These are phyloP conservation scores for Lipotes vexillifer DNA, from an alignment of 2,113 vertebrate genomes.

Conservation along the genomic window DNA sequence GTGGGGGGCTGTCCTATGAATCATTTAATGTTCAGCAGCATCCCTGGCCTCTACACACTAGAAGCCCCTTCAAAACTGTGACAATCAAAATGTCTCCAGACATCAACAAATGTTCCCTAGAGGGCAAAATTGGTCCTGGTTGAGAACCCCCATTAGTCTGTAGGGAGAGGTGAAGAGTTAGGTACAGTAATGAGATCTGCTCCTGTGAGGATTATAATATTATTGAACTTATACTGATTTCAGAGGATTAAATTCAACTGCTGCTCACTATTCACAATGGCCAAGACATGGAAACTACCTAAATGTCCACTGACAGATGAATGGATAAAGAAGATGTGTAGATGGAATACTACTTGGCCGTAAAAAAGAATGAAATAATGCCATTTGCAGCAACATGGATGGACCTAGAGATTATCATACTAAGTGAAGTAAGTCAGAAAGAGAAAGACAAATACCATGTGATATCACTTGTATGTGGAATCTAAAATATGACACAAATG, in stretches of 20 bases:
- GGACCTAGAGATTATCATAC: too few species aligned
- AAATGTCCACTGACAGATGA: too few species aligned
- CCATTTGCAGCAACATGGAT: too few species aligned
- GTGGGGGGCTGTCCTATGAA: not conserved
- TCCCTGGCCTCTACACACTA: not conserved
- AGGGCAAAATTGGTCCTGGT: not conserved
- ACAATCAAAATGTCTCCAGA: not conserved
- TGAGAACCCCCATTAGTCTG: not conserved
- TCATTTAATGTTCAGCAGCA: not conserved
- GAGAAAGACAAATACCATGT: too few species aligned
- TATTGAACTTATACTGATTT: not conserved
- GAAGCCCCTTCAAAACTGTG: not conserved
- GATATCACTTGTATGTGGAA: too few species aligned
- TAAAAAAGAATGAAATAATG: too few species aligned
- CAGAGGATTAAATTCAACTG: not conserved
- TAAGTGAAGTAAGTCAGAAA: too few species aligned
- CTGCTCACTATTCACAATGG: not conserved
- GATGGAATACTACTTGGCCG: too few species aligned
- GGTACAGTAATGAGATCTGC: not conserved
- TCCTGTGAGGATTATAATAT: not conserved
- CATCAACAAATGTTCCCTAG: not conserved
- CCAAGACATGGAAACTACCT: too few species aligned
- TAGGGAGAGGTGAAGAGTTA: not conserved
- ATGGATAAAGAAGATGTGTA: too few species aligned
- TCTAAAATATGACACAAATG: too few species aligned